Conservation (phyloP, 2,113 vertebrate genomes). For the Apteryx mantelli region DNA sequence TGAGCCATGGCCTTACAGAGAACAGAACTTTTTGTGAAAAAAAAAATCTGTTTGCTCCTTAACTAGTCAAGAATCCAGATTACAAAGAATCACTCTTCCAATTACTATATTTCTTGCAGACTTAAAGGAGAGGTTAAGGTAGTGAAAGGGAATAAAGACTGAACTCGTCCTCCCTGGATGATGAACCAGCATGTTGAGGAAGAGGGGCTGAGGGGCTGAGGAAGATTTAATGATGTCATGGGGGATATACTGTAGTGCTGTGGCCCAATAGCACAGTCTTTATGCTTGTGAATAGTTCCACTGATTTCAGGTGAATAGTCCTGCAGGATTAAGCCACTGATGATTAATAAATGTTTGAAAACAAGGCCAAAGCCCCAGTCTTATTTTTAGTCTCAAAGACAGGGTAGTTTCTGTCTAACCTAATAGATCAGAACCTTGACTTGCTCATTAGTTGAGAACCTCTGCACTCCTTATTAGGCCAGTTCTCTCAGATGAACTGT, state of each 20-base stretch:
- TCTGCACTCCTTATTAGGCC: slow-evolving; percentile 58
- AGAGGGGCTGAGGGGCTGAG: not conserved
- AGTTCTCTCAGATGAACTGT: slow-evolving; percentile 35
- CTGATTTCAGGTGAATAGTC: not conserved
- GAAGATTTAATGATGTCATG: not conserved
- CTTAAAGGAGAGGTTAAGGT: not conserved
- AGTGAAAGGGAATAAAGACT: not conserved
- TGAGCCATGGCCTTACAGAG: not conserved
- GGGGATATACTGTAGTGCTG: not conserved
- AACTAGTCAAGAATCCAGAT: not conserved
- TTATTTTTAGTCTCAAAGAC: slow-evolving; percentile 52
- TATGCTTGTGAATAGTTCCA: not conserved
- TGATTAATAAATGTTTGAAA: slow-evolving; percentile 48
- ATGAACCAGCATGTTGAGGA: not conserved
- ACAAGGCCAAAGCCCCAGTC: not conserved
- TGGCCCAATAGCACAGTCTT: not conserved
- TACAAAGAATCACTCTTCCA: not conserved
- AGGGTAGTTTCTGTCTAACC: slow-evolving; percentile 23
- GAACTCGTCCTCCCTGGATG: not conserved
- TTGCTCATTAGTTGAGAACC: slow-evolving; percentile 64
- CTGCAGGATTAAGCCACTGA: slow-evolving; percentile 5
- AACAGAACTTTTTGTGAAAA: not conserved
- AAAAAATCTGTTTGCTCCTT: not conserved
- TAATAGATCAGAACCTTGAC: slow-evolving; percentile 50
- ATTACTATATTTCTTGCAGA: not conserved